Evolutionary conservation across 2,797 vertebrate species (phyloP).

Genomic region (Salmo trutta): DNA sequence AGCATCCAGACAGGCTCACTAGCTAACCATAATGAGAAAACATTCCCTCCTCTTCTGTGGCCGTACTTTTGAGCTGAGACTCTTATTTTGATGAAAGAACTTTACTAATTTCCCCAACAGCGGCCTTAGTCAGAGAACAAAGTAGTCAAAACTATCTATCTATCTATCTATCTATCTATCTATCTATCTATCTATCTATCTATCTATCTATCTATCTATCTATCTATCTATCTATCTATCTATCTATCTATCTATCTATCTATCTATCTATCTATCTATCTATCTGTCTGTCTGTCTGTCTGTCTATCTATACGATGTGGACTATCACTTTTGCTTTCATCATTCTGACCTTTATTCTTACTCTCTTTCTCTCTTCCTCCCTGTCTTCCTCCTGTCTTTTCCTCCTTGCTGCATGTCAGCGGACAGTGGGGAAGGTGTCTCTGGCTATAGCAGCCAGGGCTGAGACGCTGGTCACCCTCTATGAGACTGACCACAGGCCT

Average conservation of each 20-base stretch:
- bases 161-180: no score
- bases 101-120: constrained; percentile 19
- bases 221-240: no score
- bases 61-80: constrained; percentile 58
- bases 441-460: constrained; percentile 78
- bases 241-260: no score
- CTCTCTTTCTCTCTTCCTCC: neutral
- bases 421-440: constrained; percentile 83
- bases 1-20: constrained; percentile 30
- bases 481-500: constrained; percentile 83
- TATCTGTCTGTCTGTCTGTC: no score
- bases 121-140: constrained; percentile 8
- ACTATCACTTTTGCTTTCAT: neutral
- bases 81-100: constrained; percentile 24
- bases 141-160: neutral
- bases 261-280: no score
- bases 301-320: no score
- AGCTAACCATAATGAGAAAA: constrained; percentile 27
- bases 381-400: constrained; percentile 33
- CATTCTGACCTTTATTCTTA: neutral
- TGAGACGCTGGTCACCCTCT: constrained; percentile 81
- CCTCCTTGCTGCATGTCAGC: constrained; percentile 59
- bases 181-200: neutral
- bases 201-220: neutral
- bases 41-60: constrained; percentile 41